Base-by-base conservation (phyloP, 2,797 vertebrate genomes). In the Todus mexicanus region DNA sequence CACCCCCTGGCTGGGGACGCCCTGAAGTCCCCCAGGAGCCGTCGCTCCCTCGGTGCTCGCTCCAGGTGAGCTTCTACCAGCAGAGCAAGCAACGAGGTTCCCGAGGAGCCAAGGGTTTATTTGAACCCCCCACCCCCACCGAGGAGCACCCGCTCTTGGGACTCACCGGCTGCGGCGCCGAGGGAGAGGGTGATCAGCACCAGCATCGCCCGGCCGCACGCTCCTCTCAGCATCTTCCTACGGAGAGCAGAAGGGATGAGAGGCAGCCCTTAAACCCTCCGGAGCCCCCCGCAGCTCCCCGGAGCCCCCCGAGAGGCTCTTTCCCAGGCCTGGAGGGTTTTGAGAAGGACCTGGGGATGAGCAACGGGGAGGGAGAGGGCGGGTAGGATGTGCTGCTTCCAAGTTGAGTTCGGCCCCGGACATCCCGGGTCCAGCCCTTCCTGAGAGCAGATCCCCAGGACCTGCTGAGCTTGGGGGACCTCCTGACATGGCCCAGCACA, bases 201-300 rank as follows among this genome's bases (percentile, higher is more conserved):
- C 89, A 96, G 73, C 54, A 93, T 26, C 27, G 38, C 61, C 18
- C 16, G 40, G 79, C 50, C 20, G 4, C 53, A 48, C 10, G 59
- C 77, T 66, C 47, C 68, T 3, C 87, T 38, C 70, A 6, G 42
- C 97, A 92, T 97, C 47, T 7, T 97, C 69, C 95, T 95, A 84
- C 0, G 29, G 79, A 45, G 85, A 74, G 40, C 5, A 1, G 53
- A 29, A 40, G 7, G n/a, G 35, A 27, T 77, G 20, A 88, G 60
- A 33, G 9, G 23, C 33, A 21, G 84, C 59, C 40, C 35, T 13
- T 4, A 1, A 21, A 26, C 7, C 15, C 47, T 15, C 51, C 12
- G 9, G 29, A 48, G 17, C 50, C 27, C 22, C 17, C 26, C 3
- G 31, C 10, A 8, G 7, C 33, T 31, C 19, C 27, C 33, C 23